Conservation (phyloP, 2,113 vertebrate species). For the Tupaia tana region DNA sequence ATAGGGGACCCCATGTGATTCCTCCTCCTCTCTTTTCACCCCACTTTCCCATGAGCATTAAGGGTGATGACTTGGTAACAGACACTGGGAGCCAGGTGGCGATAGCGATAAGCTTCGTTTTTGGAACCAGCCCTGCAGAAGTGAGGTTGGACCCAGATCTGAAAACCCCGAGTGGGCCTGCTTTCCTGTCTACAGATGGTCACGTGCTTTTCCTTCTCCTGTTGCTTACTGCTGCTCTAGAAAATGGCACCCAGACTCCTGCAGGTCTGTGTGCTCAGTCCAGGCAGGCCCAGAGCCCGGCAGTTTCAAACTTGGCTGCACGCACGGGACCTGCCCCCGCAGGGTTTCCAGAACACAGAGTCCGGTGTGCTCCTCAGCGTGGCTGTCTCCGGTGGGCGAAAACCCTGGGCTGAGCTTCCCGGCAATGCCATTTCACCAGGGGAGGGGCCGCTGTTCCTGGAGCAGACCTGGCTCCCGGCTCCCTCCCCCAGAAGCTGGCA, state of each 20-base stretch:
- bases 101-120: neutral
- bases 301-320: neutral
- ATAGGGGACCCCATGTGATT: neutral
- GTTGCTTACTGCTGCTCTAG: neutral
- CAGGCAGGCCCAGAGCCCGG: neutral
- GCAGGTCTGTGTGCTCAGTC: neutral
- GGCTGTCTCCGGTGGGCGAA: neutral
- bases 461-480: neutral
- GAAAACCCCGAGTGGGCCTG: neutral
- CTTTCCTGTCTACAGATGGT: neutral
- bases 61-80: neutral
- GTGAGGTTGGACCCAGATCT: neutral
- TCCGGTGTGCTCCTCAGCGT: neutral
- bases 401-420: neutral
- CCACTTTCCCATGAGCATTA: neutral
- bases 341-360: neutral
- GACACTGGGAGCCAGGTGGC: neutral
- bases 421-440: neutral
- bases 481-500: neutral
- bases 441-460: neutral
- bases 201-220: neutral
- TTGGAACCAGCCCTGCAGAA: neutral
- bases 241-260: neutral
- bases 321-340: too few relatives aligned
- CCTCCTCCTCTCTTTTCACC: neutral